Conservation (phyloP, 2,797 vertebrate genomes). For the Leucoraja ocellata region DNA sequence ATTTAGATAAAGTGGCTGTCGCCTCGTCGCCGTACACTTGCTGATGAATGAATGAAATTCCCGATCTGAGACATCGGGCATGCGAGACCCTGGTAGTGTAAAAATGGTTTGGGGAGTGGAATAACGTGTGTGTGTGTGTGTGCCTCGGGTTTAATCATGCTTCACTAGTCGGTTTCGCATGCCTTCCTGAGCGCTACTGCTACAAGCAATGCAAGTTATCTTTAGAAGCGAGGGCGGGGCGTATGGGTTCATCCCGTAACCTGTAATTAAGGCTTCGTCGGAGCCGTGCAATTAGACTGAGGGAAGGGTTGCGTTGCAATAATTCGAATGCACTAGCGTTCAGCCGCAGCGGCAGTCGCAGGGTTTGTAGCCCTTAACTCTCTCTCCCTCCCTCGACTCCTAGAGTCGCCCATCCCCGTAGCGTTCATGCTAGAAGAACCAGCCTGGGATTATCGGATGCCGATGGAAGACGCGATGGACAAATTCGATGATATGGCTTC, state of each 20-base stretch:
- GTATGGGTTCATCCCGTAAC: slow-evolving; percentile 6
- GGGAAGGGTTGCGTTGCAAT: not conserved
- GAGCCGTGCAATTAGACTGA: not conserved
- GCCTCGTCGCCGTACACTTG: too few relatives aligned
- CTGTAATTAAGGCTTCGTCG: slow-evolving; percentile 13
- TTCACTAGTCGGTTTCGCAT: not conserved
- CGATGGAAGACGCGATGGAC: slow-evolving; percentile 75
- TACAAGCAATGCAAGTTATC: slow-evolving; percentile 29
- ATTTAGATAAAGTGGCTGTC: too few relatives aligned
- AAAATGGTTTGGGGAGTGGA: not conserved
- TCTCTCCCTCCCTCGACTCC: too few relatives aligned
- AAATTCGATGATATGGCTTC: slow-evolving; percentile 81
- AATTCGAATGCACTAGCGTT: not conserved
- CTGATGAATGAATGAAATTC: not conserved
- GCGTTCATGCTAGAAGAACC: slow-evolving; percentile 6
- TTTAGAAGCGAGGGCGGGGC: slow-evolving; percentile 26
- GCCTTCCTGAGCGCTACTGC: not conserved
- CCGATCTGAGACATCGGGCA: not conserved
- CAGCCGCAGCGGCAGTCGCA: not conserved
- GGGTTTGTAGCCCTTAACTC: not conserved
- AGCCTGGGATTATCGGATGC: slow-evolving; percentile 47
- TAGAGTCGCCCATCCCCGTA: not conserved
- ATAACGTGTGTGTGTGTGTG: not conserved
- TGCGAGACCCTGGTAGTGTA: not conserved
- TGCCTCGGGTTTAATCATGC: not conserved